Evolutionary conservation across 2,113 vertebrate genomes (phyloP).

Genomic region (Oryzias javanicus): DNA sequence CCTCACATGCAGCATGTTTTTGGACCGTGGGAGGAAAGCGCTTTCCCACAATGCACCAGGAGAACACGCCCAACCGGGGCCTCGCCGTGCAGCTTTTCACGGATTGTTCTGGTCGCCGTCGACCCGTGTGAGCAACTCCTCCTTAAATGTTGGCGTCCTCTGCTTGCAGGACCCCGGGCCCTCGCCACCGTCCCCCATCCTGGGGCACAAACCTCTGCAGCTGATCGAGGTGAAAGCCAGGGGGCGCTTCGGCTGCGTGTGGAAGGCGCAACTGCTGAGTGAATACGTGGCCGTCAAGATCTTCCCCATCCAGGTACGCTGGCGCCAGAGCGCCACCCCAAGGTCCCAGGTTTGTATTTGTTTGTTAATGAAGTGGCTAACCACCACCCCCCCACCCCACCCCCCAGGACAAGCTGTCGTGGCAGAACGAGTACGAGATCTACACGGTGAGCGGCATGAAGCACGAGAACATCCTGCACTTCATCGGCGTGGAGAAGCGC

Average conservation of each 20-base stretch:
- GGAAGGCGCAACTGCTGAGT: slow-evolving; percentile 95
- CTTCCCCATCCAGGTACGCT: slow-evolving; percentile 92
- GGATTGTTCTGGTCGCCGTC: no score
- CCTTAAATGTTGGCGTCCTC: neutral
- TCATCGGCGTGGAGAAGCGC: slow-evolving; percentile 95
- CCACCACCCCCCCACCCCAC: neutral
- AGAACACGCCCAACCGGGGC: no score
- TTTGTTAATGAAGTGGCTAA: no score
- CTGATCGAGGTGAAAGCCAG: slow-evolving; percentile 95
- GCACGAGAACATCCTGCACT: slow-evolving; percentile 94
- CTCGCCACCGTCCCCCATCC: slow-evolving; percentile 87
- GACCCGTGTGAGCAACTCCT: neutral
- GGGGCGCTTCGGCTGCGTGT: slow-evolving; percentile 95
- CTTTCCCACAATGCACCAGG: no score
- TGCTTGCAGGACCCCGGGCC: slow-evolving; percentile 86
- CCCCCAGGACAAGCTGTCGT: slow-evolving; percentile 92
- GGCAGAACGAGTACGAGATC: slow-evolving; percentile 99
- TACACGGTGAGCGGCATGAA: slow-evolving; percentile 96
- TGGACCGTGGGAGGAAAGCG: no score
- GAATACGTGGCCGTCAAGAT: slow-evolving; percentile 96
- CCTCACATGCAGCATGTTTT: no score
- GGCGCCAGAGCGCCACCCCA: neutral
- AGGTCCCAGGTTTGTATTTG: no score
- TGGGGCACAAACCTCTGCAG: slow-evolving; percentile 94
- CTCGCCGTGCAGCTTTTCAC: no score